A percentile compares a stretch with the other conserved stretches of the same genome.
Evolutionary conservation across 2,797 vertebrate genomes (phyloP).

Genomic region (Apogon talboti): DNA sequence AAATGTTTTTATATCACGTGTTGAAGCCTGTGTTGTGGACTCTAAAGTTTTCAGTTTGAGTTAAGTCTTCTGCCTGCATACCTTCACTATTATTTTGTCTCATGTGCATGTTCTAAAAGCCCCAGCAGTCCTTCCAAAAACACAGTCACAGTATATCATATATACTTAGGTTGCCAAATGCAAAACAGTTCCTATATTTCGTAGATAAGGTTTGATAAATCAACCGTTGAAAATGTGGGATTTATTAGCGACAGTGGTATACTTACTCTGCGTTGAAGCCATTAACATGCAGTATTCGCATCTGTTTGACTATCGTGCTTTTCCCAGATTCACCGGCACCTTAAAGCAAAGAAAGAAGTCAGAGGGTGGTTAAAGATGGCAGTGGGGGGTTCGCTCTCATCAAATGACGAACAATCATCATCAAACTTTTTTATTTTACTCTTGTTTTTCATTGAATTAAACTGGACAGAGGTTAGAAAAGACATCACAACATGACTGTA

Average conservation of each 20-base stretch:
- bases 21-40: not conserved
- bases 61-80: too few relatives aligned
- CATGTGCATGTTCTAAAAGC: constrained; percentile 11
- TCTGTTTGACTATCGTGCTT: constrained; percentile 99
- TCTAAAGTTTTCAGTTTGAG: not conserved
- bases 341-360: constrained; percentile 78
- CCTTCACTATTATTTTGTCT: constrained; percentile 1
- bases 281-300: constrained; percentile 98
- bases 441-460: too few relatives aligned
- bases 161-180: constrained; percentile 15
- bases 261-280: constrained; percentile 99
- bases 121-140: not conserved
- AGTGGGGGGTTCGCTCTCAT: too few relatives aligned
- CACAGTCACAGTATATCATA: constrained; percentile 2
- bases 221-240: not conserved
- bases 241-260: not conserved
- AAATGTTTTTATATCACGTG: not conserved
- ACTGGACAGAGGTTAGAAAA: too few relatives aligned
- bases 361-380: constrained; percentile 7
- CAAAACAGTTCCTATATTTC: not conserved
- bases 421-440: too few relatives aligned
- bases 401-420: too few relatives aligned
- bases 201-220: not conserved
- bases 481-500: too few relatives aligned
- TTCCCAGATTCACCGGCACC: constrained; percentile 99